phyloP scores from a whole-genome alignment of 2,113 vertebrate species.

The Suncus etruscus region DNA sequence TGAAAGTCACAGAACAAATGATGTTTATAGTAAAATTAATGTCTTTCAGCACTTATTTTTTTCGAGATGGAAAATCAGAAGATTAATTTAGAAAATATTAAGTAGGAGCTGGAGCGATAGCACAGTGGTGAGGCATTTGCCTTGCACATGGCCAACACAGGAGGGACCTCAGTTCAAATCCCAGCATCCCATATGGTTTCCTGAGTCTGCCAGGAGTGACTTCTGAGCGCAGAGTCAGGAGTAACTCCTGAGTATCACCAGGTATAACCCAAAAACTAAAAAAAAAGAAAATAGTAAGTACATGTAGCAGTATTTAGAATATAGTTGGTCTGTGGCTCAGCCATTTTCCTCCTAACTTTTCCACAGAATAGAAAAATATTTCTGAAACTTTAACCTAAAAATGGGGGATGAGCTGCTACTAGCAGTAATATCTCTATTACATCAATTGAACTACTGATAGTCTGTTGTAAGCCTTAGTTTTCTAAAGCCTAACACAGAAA shows the following conservation, averaged over 20 bases:
- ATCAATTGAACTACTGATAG: background rate
- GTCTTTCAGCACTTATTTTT: no score
- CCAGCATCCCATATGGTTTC: no score
- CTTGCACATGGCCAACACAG: no score
- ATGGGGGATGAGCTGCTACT: no score
- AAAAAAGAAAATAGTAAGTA: background rate
- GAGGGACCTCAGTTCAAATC: no score
- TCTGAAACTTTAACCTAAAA: background rate
- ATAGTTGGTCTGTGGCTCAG: no score
- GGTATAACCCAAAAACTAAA: no score
- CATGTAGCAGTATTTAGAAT: fast-evolving
- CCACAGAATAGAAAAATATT: background rate
- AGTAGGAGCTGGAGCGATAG: no score
- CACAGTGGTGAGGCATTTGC: no score
- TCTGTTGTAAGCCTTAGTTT: background rate
- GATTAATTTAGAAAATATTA: background rate
- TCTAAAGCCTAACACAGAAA: background rate
- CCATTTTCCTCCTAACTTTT: background rate
- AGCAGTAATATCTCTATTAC: background rate
- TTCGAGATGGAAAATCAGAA: background rate
- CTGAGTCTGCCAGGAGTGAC: no score
- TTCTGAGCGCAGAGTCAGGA: no score
- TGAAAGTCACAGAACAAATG: background rate
- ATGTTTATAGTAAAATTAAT: background rate
- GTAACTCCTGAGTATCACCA: no score